These are phyloP conservation scores for Mamestra configurata DNA, from an alignment of 1,140 invertebrate species.

Conservation along the genomic window DNA sequence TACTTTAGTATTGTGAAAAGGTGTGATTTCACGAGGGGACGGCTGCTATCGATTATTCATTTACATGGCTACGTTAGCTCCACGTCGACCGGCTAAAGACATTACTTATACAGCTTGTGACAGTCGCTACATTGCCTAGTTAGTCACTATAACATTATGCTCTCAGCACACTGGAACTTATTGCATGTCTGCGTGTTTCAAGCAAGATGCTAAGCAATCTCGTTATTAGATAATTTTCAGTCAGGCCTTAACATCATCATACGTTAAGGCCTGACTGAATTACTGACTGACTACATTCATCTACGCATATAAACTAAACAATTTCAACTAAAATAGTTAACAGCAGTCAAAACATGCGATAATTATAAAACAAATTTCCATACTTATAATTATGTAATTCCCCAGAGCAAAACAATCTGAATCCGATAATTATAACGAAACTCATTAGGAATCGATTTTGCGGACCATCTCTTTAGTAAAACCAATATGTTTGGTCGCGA, in stretches of 20 bases:
- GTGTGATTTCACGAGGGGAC: conserved; percentile 75
- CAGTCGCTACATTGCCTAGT: background rate
- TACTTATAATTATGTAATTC: background rate
- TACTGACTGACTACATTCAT: background rate
- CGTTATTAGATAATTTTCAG: background rate
- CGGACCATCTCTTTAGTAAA: background rate
- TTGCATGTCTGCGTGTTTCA: background rate
- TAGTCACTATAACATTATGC: background rate
- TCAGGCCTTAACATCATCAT: too few relatives aligned
- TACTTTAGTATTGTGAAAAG: conserved; percentile 69
- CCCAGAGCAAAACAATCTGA: background rate
- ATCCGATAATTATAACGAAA: background rate
- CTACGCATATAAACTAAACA: background rate
- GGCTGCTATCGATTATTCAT: conserved; percentile 45
- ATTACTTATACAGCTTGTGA: background rate
- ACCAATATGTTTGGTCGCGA: conserved; percentile 9
- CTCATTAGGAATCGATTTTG: background rate
- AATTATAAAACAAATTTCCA: background rate
- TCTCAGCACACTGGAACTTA: background rate
- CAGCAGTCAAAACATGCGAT: background rate
- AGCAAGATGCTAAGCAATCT: background rate
- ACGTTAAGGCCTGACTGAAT: too few relatives aligned
- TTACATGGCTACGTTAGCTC: background rate
- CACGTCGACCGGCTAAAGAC: background rate
- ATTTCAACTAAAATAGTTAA: background rate